Evolutionary conservation across 2,113 vertebrate genomes (phyloP).

Genomic region (Pseudonaja textilis): DNA sequence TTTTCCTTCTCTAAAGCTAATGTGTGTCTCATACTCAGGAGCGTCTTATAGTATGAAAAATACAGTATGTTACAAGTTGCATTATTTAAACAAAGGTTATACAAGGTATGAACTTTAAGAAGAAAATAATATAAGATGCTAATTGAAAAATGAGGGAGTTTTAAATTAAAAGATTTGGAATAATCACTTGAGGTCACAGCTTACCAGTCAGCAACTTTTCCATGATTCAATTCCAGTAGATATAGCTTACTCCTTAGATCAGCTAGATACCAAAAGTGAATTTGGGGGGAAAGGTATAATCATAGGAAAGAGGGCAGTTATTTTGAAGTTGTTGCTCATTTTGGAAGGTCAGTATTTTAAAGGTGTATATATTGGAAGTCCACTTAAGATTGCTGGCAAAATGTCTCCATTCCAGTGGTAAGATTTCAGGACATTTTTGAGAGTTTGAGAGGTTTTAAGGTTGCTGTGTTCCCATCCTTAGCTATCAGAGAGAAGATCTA

Average conservation of each 20-base stretch:
- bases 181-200: background rate
- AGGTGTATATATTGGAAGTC: background rate
- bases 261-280: background rate
- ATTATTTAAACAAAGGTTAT: background rate
- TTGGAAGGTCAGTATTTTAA: background rate
- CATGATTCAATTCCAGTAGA: background rate
- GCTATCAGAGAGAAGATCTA: background rate
- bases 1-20: too few species aligned
- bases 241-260: background rate
- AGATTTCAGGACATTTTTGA: background rate
- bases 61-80: background rate
- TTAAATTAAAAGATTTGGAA: background rate
- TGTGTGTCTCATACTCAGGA: too few species aligned
- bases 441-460: background rate
- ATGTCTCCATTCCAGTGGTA: background rate
- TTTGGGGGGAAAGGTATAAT: background rate
- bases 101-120: background rate
- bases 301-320: background rate
- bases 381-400: background rate
- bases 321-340: background rate
- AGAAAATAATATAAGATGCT: background rate
- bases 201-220: background rate
- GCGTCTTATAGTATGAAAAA: too few species aligned
- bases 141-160: slow-evolving; percentile 3
- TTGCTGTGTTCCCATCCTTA: background rate